Evolutionary conservation across 2,888 invertebrate species (phyloP).

Genomic region (Leptothorax acervorum): DNA sequence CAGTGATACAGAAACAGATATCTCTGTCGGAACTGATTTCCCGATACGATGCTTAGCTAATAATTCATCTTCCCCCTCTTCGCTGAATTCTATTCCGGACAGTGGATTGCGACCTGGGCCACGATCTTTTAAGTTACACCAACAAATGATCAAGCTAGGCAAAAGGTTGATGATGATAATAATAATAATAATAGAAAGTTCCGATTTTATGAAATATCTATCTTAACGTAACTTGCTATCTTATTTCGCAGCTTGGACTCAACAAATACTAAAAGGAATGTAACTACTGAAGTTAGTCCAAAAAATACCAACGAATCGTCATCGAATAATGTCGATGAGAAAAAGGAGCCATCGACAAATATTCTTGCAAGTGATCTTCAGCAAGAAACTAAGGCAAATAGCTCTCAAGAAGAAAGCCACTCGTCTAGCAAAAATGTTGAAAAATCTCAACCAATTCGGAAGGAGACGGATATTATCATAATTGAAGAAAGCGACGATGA

Average conservation of each 20-base stretch:
- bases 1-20: constrained; percentile 81
- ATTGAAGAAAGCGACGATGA: constrained; percentile 76
- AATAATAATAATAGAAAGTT: neutral
- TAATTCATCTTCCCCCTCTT: neutral
- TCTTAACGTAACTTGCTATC: neutral
- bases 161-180: neutral
- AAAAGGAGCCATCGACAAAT: neutral
- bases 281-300: neutral
- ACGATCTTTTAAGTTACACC: constrained; percentile 76
- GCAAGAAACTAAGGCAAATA: neutral
- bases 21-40: constrained; percentile 80
- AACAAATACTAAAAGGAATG: neutral
- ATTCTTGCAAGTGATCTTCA: neutral
- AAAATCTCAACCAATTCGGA: neutral
- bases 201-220: neutral
- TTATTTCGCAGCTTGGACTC: neutral
- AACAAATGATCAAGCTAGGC: constrained; percentile 47
- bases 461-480: constrained; percentile 59
- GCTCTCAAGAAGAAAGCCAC: neutral
- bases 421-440: neutral
- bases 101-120: constrained; percentile 78
- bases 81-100: neutral
- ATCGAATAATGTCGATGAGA: neutral
- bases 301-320: neutral
- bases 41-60: constrained; percentile 42